A percentile compares a stretch with the other conserved stretches of the same genome.
These are phyloP conservation scores for Anas bahamensis DNA, from an alignment of 2,797 vertebrate species.

Conservation along the genomic window DNA sequence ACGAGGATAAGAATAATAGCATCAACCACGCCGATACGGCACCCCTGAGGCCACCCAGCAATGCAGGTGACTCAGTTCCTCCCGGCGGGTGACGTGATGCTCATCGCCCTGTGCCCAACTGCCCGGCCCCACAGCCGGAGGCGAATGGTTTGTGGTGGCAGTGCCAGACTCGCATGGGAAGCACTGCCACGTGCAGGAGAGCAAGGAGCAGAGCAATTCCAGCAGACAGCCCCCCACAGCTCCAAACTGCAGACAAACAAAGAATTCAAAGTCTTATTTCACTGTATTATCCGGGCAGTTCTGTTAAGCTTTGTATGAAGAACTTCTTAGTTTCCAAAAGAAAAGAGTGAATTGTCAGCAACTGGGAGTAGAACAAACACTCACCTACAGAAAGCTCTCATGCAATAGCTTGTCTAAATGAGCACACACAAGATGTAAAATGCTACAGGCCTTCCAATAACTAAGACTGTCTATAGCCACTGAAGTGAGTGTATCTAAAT, in stretches of 20 bases:
- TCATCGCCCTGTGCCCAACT: background rate
- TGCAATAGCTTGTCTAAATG: background rate
- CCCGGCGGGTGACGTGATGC: background rate
- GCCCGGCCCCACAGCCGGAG: background rate
- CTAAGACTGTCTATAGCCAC: background rate
- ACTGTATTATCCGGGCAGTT: background rate
- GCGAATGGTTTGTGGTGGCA: background rate
- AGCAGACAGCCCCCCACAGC: background rate
- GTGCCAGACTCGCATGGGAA: background rate
- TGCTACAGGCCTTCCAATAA: background rate
- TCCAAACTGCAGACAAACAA: background rate
- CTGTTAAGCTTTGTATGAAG: background rate
- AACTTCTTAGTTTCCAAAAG: background rate
- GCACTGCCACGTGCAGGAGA: background rate
- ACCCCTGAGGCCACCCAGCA: background rate
- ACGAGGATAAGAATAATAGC: rapidly evolving
- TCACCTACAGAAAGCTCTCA: background rate
- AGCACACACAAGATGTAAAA: background rate
- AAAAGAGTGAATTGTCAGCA: background rate
- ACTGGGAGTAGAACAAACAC: background rate
- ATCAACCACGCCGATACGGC: rapidly evolving
- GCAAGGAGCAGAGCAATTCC: background rate
- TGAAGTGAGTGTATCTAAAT: background rate
- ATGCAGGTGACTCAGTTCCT: background rate
- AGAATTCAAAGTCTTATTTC: background rate